These are phyloP conservation scores for Amphipyra berbera DNA, from an alignment of 2,888 invertebrate genomes.

Conservation along the genomic window DNA sequence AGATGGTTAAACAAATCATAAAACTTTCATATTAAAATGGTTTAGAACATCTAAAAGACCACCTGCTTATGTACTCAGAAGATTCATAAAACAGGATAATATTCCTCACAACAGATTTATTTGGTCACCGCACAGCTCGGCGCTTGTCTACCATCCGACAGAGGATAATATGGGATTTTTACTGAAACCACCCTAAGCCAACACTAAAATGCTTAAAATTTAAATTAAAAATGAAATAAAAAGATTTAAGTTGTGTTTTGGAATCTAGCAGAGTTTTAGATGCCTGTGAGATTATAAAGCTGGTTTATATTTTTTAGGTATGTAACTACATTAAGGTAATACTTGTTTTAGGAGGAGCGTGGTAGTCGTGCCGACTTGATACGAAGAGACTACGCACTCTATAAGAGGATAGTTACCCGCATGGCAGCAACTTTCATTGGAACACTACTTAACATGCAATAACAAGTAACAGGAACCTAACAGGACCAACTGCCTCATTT, in stretches of 20 bases:
- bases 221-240: conserved; percentile 62
- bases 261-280: conserved; percentile 7
- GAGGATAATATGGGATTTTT: conserved; percentile 82
- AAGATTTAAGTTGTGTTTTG: conserved; percentile 23
- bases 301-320: too few species aligned
- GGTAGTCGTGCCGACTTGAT: too few species aligned
- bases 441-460: too few species aligned
- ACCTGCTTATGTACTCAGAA: conserved; percentile 28
- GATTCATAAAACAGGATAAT: conserved; percentile 53
- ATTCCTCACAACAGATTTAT: conserved; percentile 36
- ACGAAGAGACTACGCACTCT: too few species aligned
- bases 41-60: conserved; percentile 15
- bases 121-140: conserved; percentile 64
- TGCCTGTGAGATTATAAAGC: not conserved
- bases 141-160: conserved; percentile 72
- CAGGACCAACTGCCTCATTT: too few species aligned
- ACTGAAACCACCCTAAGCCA: conserved; percentile 75
- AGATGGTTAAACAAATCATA: conserved; percentile 2
- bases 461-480: too few species aligned
- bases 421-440: too few species aligned
- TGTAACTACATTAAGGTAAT: too few species aligned
- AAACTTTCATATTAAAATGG: conserved; percentile 17
- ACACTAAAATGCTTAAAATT: conserved; percentile 76
- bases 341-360: too few species aligned
- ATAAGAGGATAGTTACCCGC: too few species aligned